Conservation (phyloP, 2,797 vertebrate genomes). For the Petrocephalus sullivani region DNA sequence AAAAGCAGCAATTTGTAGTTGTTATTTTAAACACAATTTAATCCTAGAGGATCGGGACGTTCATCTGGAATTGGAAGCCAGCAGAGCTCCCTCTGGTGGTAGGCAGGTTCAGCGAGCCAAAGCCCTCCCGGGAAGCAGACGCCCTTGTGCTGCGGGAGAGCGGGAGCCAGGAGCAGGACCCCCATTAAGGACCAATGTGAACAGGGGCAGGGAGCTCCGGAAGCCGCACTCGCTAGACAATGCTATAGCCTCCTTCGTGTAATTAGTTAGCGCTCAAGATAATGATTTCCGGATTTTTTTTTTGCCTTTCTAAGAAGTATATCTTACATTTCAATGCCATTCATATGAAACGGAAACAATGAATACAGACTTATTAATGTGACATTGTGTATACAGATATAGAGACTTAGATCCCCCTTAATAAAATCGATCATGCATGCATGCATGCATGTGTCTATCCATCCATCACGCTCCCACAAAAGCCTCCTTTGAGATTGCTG, state of each 20-base stretch:
- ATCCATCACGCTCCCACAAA: neutral
- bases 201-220: neutral
- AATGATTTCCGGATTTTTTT: neutral
- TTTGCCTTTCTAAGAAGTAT: neutral
- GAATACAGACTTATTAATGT: neutral
- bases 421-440: neutral
- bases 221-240: neutral
- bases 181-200: neutral
- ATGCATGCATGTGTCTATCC: neutral
- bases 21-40: neutral
- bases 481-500: neutral
- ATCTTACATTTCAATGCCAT: neutral
- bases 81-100: constrained; percentile 10
- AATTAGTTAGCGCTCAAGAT: neutral
- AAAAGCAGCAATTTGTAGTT: neutral
- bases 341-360: neutral
- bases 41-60: neutral
- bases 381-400: neutral
- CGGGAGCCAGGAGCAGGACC: neutral
- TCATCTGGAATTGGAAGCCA: neutral
- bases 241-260: neutral
- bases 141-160: neutral
- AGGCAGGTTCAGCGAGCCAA: neutral
- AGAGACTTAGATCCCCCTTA: neutral
- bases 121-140: neutral